phyloP scores from a whole-genome alignment of 2,797 vertebrate species.

The Chromis chromis region DNA sequence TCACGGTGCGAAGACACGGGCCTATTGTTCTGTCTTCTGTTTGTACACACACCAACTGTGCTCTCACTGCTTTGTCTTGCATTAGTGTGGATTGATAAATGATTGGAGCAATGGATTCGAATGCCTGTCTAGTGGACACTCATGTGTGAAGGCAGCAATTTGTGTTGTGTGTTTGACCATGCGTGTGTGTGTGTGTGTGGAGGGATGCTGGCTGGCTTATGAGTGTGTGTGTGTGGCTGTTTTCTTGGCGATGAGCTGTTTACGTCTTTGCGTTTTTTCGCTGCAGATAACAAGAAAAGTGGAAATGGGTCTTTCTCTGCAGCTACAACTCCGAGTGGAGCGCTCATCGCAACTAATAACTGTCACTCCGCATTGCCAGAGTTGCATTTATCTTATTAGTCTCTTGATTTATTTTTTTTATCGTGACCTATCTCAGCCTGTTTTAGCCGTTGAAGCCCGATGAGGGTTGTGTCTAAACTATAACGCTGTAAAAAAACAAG shows the following conservation, averaged over 20 bases:
- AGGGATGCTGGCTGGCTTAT: constrained; percentile 6
- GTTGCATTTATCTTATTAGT: constrained; percentile 19
- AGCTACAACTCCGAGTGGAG: constrained; percentile 10
- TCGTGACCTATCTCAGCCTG: constrained; percentile 48
- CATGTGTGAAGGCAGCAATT: constrained; percentile 54
- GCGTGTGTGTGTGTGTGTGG: constrained; percentile 29
- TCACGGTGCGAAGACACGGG: constrained; percentile 14
- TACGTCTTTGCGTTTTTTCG: constrained; percentile 65
- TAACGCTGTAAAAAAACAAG: constrained; percentile 17
- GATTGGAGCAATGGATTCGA: constrained; percentile 37
- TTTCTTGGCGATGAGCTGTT: constrained; percentile 64
- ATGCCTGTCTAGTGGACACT: constrained; percentile 35
- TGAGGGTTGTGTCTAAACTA: not conserved
- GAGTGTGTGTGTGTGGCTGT: constrained; percentile 20
- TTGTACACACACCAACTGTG: constrained; percentile 9
- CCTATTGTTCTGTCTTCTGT: constrained; percentile 19
- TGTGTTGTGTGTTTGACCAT: constrained; percentile 52
- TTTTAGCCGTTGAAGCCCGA: constrained; percentile 27
- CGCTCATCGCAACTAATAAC: constrained; percentile 55
- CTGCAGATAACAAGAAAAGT: constrained; percentile 62
- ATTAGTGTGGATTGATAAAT: constrained; percentile 41
- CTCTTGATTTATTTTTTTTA: constrained; percentile 26
- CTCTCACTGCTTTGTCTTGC: not conserved
- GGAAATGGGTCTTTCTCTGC: constrained; percentile 49
- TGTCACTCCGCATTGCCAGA: constrained; percentile 48